Evolutionary conservation across 2,888 invertebrate species (phyloP), one percentile per base, ranked within the genome.

Genomic region (Melolontha melolontha): DNA sequence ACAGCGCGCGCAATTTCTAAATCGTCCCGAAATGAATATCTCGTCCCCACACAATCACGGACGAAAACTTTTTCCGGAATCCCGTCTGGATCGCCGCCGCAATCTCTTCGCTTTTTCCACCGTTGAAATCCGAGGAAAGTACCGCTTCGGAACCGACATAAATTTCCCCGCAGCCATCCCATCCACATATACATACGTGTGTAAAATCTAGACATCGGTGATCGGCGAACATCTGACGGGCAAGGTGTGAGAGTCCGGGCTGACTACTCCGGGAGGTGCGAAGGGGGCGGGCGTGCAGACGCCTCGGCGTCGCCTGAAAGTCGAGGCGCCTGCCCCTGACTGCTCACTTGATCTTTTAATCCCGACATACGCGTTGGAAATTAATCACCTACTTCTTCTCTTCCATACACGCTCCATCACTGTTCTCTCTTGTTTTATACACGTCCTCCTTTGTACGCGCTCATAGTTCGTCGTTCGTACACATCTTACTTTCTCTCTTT

Each of bases 301-400:
- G 76, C 76, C 75, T 71, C 75, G 76, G 79, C 81, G 83, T 80
- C 83, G 82, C 81, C 82, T 78, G 80, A 78, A 77, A 78, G 80
- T 80, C 81, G 81, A 78, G 81, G 81, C 82, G 82, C 80, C 81
- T 80, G 80, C 80, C 81, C 78, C 82, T 79, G 79, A 78, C 81
- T 79, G 81, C 79, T 81, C 76, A 77, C 81, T 80, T 80, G 81
- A 83, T 82, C 83, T 82, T 80, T 82, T 83, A 83, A 83, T 83
- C 82, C 81, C 81, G 79, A 82, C 82, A 81, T 82, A 82, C 82
- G 80, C 82, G 82, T 76, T 77, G 78, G 80, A 83, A 82, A 83
- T 83, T 83, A 83, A 83, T 83, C 82, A 82, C 82, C 79, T 79
- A 73, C 74, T 72, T 72, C 71, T 72, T 49, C 47, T 49, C 4